Evolutionary conservation across 2,113 vertebrate genomes (phyloP), one percentile per base, ranked within the genome.

Genomic region (Chaenocephalus aceratus): DNA sequence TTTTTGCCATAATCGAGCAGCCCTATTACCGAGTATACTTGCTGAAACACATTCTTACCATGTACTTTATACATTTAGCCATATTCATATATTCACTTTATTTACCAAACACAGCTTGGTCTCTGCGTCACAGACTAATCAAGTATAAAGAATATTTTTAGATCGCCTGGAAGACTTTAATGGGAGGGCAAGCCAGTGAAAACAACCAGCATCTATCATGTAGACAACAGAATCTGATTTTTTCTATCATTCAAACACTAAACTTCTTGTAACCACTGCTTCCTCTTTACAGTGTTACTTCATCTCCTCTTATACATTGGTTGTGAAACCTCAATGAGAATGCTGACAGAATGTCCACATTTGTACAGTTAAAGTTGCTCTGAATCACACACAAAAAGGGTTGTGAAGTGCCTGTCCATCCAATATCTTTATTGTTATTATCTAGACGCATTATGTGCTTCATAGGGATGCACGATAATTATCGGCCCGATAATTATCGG

Each of bases 281-380:
- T 88, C 77, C 82, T 80, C 75, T 84, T 83, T 60, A 60, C 14
- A 10, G n/a, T 21, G 36, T 84, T 73, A 61, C 76, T 65, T 59
- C 49, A 83, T 54, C 14, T 59, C 2, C 10, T 11, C 5, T 7
- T 1, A 36, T 8, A 67, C n/a, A 63, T 68, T 7, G 52, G n/a
- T 78, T 86, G 57, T 72, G 72, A 15, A 86, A 77, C 26, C 41
- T 61, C 3, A 9, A 51, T 45, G 16, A 26, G 14, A 41, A 67
- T 6, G 15, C 21, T 7, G 26, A 58, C 44, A 70, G 16, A 30
- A 36, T 18, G 36, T 79, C 46, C 12, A 30, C 64, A 34, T 41
- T 41, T 41, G 36, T 49, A 56, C 13, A 36, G 45, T 51, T 30
- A 2, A 18, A 52, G 11, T 36, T 26, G 30, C 12, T 34, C 1